phyloP scores from a whole-genome alignment of 2,797 vertebrate genomes.

The Tenualosa ilisha region DNA sequence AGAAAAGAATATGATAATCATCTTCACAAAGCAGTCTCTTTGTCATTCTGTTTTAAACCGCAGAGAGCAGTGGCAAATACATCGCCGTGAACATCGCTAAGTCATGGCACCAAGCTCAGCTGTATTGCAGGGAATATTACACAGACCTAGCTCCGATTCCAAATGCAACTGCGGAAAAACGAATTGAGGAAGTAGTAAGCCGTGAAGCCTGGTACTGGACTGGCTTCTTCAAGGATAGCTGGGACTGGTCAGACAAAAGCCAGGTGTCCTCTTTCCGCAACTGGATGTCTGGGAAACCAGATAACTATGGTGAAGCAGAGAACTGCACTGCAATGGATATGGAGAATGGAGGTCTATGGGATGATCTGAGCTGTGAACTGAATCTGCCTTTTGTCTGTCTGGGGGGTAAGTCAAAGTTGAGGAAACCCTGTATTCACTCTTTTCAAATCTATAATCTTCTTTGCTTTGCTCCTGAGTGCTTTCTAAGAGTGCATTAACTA shows the following conservation, averaged over 20 bases:
- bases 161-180: too few relatives aligned
- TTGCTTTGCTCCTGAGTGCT: too few relatives aligned
- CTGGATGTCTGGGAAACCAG: background rate
- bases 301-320: background rate
- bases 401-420: background rate
- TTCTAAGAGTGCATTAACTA: too few relatives aligned
- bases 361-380: background rate
- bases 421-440: background rate
- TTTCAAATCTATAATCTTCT: background rate
- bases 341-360: background rate
- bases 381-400: conserved; percentile 1
- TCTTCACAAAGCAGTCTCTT: too few relatives aligned
- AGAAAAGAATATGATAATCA: too few relatives aligned
- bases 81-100: too few relatives aligned
- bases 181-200: too few relatives aligned
- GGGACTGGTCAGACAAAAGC: conserved; percentile 46
- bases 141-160: too few relatives aligned
- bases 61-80: too few relatives aligned
- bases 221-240: conserved; percentile 34
- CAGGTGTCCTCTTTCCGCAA: conserved; percentile 26
- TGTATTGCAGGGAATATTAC: too few relatives aligned
- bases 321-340: background rate
- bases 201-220: background rate
- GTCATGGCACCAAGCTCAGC: too few relatives aligned
- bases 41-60: too few relatives aligned